A percentile compares a stretch with the other conserved stretches of the same genome.
Evolutionary conservation across 2,888 invertebrate species (phyloP).

Genomic region (Zygogramma bicolorata): DNA sequence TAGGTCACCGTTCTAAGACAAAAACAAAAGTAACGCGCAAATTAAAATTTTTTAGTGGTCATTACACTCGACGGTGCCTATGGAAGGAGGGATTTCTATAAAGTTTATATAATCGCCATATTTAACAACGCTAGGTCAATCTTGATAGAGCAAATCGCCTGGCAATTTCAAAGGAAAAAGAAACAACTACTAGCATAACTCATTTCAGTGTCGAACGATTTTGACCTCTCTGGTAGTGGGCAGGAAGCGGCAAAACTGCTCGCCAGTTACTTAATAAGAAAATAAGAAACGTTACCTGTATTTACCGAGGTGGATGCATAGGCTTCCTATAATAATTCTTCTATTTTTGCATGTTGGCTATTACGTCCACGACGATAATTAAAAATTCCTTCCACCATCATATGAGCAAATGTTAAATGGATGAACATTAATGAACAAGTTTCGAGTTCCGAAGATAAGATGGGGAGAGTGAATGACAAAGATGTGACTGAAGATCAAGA

Average conservation of each 20-base stretch:
- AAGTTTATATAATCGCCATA: conserved; percentile 48
- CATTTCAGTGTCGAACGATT: conserved; percentile 52
- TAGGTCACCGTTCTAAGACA: conserved; percentile 32
- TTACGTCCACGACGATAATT: conserved; percentile 20
- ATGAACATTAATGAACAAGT: conserved; percentile 4
- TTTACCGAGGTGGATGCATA: conserved; percentile 40
- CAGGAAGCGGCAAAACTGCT: conserved; percentile 33
- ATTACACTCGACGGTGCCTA: conserved; percentile 34
- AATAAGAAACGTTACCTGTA: conserved; percentile 47
- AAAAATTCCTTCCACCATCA: conserved; percentile 11
- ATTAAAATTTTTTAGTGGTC: conserved; percentile 45
- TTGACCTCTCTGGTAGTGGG: conserved; percentile 39
- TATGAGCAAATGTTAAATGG: conserved; percentile 5
- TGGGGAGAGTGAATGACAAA: neutral
- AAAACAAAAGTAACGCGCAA: conserved; percentile 37
- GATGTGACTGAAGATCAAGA: neutral
- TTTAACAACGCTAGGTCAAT: conserved; percentile 53
- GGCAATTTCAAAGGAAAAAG: conserved; percentile 54
- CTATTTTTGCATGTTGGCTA: conserved; percentile 31
- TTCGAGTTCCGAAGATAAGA: neutral
- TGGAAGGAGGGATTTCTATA: conserved; percentile 32
- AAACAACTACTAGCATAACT: conserved; percentile 49
- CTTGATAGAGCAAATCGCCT: conserved; percentile 52
- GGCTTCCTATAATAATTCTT: conserved; percentile 44
- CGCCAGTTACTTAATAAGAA: conserved; percentile 38